Percentiles rank a stretch among this genome's conserved stretches.
phyloP scores from a whole-genome alignment of 2,113 vertebrate genomes.

The Tragulus kanchil region DNA sequence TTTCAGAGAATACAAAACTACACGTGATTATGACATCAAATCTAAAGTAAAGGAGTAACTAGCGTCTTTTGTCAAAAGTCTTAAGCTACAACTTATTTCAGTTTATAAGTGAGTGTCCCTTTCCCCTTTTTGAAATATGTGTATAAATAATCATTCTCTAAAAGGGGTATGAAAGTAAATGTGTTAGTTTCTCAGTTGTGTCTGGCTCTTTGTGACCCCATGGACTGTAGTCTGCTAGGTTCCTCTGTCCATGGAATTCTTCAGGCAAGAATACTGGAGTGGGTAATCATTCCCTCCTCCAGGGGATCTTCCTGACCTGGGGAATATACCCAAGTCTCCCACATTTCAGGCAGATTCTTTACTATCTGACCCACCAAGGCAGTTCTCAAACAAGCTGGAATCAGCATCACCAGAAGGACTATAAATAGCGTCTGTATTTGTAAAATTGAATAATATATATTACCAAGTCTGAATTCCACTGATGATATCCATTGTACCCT shows the following conservation, averaged over 20 bases:
- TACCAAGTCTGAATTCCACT: neutral
- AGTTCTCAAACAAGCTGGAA: too few species aligned
- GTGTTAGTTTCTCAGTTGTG: too few species aligned
- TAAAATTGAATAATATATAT: constrained; percentile 2
- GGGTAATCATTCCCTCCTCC: too few species aligned
- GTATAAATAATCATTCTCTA: neutral
- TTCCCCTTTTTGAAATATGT: neutral
- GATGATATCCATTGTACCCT: neutral
- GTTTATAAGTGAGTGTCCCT: neutral
- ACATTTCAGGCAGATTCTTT: too few species aligned
- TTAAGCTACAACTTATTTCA: neutral
- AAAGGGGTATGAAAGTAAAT: neutral
- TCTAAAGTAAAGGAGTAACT: neutral
- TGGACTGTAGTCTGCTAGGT: too few species aligned
- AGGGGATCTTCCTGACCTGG: too few species aligned
- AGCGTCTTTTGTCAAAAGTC: neutral
- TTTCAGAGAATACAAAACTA: neutral
- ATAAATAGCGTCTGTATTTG: neutral
- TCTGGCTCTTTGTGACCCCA: too few species aligned
- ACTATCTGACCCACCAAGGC: too few species aligned
- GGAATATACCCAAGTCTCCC: too few species aligned
- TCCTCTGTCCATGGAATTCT: too few species aligned
- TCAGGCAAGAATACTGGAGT: too few species aligned
- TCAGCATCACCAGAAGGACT: too few species aligned
- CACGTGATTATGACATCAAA: neutral